Evolutionary conservation across 2,113 vertebrate species (phyloP), one percentile per base, ranked within the genome.

Genomic region (Hippocampus barbouri): DNA sequence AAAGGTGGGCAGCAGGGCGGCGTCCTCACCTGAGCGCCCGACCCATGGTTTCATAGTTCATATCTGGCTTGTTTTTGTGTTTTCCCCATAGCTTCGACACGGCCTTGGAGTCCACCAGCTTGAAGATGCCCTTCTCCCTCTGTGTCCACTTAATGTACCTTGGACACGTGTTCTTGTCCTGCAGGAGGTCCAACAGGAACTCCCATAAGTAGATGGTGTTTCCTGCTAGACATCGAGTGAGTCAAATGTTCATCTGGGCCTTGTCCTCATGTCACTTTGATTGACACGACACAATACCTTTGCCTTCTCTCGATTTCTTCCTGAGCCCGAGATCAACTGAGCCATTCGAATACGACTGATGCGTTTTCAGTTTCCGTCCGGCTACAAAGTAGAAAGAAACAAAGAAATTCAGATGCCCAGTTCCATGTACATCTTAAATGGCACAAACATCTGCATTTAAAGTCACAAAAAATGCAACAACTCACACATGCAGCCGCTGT

Each of bases 31-130:
- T 94, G 79, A 99, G 89, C 6, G 97, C 97, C 74, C 96, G 92
- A 41, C 97, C 97, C 97, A 98, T 99, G 12, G 97, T 98, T 91
- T 99, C 97, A 9, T 98, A 99, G 88, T 99, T 99, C 97, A 99
- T 99, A 87, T 99, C 97, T 1, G 97, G 97, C 74, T 99, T 99
- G 92, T 99, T 99, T 90, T 99, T 99, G 89, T 98, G 97, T 83
- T 98, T 97, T 4, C 97, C 97, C 97, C 97, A 99, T 64, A 99
- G 92, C 80, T 94, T 97, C 73, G 97, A 99, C 67, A 99, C 97
- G 0, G 96, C 97, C 90, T 99, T 99, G 0, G 97, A 98, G 85
- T 99, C 97, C 43, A 99, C 97, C 59, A 99, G 93, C 71, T 99
- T 99, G 83, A 99, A 99, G 86, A 98, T 99, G 77, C 97, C 97